Conservation (phyloP, 1,140 invertebrate genomes). For the Drosophila grimshawi region DNA sequence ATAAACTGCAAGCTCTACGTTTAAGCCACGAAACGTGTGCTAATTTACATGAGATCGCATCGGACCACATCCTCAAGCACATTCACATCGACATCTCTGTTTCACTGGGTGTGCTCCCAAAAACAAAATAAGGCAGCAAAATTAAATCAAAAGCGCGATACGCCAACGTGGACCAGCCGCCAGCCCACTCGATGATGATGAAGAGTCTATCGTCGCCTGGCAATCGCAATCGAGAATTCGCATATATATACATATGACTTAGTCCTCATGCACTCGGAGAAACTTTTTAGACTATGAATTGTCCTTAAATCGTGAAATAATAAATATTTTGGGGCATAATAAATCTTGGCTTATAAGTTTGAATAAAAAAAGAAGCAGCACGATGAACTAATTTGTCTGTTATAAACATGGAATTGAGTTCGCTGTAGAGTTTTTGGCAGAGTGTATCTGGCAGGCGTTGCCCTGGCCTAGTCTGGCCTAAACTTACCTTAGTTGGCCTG, state of each 20-base stretch:
- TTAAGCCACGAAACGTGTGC: constrained; percentile 77
- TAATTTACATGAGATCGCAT: constrained; percentile 82
- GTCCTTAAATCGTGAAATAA: too few relatives aligned
- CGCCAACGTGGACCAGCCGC: constrained; percentile 67
- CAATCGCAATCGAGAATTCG: constrained; percentile 42
- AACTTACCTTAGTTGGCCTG: neutral
- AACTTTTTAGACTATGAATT: neutral
- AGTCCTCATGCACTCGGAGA: constrained; percentile 13
- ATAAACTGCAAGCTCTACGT: constrained; percentile 63
- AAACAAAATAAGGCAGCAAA: constrained; percentile 59
- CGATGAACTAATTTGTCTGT: too few relatives aligned
- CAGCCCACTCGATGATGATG: constrained; percentile 66
- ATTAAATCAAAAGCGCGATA: constrained; percentile 81
- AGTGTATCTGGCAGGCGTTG: constrained; percentile 28
- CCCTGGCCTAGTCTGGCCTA: constrained; percentile 2
- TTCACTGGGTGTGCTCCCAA: constrained; percentile 45
- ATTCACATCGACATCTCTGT: constrained; percentile 72
- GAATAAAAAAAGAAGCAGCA: too few relatives aligned
- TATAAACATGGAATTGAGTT: too few relatives aligned
- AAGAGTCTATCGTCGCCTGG: constrained; percentile 61
- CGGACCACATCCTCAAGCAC: constrained; percentile 55
- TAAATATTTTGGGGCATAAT: too few relatives aligned
- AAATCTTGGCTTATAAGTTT: too few relatives aligned
- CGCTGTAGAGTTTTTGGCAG: neutral
- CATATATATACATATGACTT: constrained; percentile 6